A percentile compares a stretch with the other conserved stretches of the same genome.
Evolutionary conservation across 2,797 vertebrate genomes (phyloP).

Genomic region (Helostoma temminkii): DNA sequence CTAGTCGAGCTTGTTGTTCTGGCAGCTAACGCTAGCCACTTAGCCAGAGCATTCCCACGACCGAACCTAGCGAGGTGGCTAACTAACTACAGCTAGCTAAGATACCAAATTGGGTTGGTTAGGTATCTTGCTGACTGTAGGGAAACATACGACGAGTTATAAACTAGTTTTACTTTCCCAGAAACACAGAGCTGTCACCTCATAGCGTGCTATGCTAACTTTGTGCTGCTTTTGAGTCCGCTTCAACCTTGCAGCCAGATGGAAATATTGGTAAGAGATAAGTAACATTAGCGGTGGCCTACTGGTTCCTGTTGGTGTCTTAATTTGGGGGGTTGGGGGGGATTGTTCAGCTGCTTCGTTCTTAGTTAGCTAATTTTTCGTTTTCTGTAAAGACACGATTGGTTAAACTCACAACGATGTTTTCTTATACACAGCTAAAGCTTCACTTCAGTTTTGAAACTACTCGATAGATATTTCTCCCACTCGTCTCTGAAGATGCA

Average conservation of each 20-base stretch:
- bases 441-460: constrained; percentile 38
- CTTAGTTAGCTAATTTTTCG: constrained; percentile 34
- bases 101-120: constrained; percentile 58
- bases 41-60: constrained; percentile 69
- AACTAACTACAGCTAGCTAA: constrained; percentile 75
- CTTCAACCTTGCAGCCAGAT: constrained; percentile 74
- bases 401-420: constrained; percentile 7
- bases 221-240: constrained; percentile 69
- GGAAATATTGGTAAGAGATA: constrained; percentile 79
- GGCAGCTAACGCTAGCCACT: constrained; percentile 76
- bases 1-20: constrained; percentile 82
- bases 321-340: constrained; percentile 69
- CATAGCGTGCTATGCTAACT: constrained; percentile 71
- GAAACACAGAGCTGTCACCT: constrained; percentile 1
- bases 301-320: constrained; percentile 76
- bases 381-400: constrained; percentile 16
- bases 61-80: constrained; percentile 70
- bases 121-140: constrained; percentile 6
- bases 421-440: constrained; percentile 1
- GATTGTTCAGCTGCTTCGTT: constrained; percentile 43
- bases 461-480: constrained; percentile 44
- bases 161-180: constrained; percentile 26
- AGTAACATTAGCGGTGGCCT: constrained; percentile 81
- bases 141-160: constrained; percentile 14
- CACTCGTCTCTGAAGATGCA: constrained; percentile 66